phyloP scores from a whole-genome alignment of 2,888 invertebrate genomes.

The Drosophila anceps region DNA sequence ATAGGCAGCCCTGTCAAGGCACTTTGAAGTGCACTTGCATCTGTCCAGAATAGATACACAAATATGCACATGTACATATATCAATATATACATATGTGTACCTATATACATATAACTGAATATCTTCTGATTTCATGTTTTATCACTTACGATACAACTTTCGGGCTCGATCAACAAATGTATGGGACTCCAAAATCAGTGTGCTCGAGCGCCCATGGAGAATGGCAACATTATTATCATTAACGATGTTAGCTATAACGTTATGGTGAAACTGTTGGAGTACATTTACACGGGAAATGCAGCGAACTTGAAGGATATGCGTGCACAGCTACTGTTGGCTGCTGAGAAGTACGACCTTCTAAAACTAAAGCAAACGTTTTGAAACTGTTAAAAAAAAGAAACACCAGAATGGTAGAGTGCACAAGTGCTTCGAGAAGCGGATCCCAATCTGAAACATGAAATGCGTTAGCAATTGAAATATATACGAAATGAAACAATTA shows the following conservation, averaged over 20 bases:
- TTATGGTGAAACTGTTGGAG: background rate
- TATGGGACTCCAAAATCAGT: no score
- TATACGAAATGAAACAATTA: background rate
- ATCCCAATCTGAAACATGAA: no score
- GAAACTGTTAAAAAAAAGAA: background rate
- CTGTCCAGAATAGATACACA: background rate
- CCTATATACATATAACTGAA: no score
- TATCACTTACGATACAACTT: no score
- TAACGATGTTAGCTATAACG: background rate
- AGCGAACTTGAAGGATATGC: no score
- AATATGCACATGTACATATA: no score
- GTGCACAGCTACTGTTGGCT: background rate
- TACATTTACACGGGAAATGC: background rate
- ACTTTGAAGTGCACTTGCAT: conserved; percentile 56
- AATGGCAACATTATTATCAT: background rate
- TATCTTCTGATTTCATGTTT: no score
- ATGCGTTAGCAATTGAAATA: background rate
- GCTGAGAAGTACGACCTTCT: background rate
- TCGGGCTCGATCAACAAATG: no score
- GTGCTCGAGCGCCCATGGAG: no score
- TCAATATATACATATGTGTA: background rate
- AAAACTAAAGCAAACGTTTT: background rate
- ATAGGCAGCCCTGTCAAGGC: conserved; percentile 48
- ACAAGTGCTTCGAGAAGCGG: no score
- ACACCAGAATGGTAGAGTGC: no score